These are phyloP conservation scores for Triplophysa tibetana DNA, from an alignment of 2,113 vertebrate genomes.

Conservation along the genomic window DNA sequence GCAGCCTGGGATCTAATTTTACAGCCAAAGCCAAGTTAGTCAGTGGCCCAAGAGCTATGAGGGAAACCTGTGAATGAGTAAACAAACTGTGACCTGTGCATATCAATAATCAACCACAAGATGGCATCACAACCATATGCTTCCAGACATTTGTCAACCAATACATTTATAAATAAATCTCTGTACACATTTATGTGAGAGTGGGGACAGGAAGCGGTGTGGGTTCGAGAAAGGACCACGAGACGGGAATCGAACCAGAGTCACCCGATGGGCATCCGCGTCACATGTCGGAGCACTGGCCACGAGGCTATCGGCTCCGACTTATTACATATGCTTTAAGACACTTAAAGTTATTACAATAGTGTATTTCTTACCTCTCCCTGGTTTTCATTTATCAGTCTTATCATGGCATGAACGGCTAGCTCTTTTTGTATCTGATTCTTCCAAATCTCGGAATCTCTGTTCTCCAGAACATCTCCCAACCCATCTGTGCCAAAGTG, in stretches of 20 bases:
- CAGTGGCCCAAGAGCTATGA: constrained; percentile 76
- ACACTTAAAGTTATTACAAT: neutral
- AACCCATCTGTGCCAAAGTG: constrained; percentile 78
- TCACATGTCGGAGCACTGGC: too few relatives aligned
- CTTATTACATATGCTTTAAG: neutral
- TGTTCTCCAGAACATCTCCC: constrained; percentile 69
- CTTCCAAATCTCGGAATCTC: constrained; percentile 63
- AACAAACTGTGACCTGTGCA: neutral
- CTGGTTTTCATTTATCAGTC: constrained; percentile 69
- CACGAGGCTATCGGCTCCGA: neutral
- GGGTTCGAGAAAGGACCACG: too few relatives aligned
- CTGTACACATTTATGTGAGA: neutral
- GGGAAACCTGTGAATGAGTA: constrained; percentile 64
- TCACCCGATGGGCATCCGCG: too few relatives aligned
- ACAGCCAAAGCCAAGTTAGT: constrained; percentile 77
- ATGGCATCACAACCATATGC: constrained; percentile 3
- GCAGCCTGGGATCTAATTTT: constrained; percentile 69
- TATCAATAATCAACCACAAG: constrained; percentile 22
- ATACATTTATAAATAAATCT: neutral
- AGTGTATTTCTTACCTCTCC: constrained; percentile 65
- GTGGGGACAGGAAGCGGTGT: too few relatives aligned
- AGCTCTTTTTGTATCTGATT: constrained; percentile 69
- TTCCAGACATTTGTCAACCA: neutral
- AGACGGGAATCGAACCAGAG: too few relatives aligned
- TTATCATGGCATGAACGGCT: constrained; percentile 69